Base-by-base conservation (phyloP, 2,797 vertebrate genomes). In the Tiaroga cobitis region DNA sequence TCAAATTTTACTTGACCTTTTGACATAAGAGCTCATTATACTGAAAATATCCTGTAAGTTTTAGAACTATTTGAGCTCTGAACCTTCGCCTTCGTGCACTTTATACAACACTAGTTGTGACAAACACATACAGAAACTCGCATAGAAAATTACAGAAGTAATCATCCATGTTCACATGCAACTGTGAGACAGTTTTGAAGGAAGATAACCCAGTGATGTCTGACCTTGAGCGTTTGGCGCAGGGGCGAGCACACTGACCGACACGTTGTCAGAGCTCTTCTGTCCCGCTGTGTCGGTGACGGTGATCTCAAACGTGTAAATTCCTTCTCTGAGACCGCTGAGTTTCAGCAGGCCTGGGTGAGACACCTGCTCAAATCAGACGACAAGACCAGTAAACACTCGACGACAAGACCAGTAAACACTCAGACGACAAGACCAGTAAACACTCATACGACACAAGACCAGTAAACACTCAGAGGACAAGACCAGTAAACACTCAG, bases 341-440 rank as follows among this genome's bases (percentile, higher is more conserved):
- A 99, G 91, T 89, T 97, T 97, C 93, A 99, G 91, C 41, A 97
- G 96, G 76, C 97, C 98, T 3, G 97, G 95, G 4, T 97, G 97
- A 19, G 96, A 97, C 2, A 96, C 96, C 98, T 99, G 90, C 41
- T 43, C 3, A 46, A 26, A 86, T 63, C 8, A 63, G 21, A 65
- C 29, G 5, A 34, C 21, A 43, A 43, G 11, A 63, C 37, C 32
- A 63, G 21, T 24, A 34, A 26, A 77, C 43, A 4, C 43, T 13
- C 11, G 41, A 41, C 41, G 2, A 11, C 41, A 41, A 39, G 41
- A 41, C 41, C 41, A 41, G 41, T 41, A 41, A 41, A 41, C 41
- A 41, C 41, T 41, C 41, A 41, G 9, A 41, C 9, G 2, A 43
- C 41, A 43, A 41, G 39, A 41, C 39, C 39, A 41, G 39, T 43